These are phyloP conservation scores for Stictocephala bisonia DNA, from an alignment of 2,888 invertebrate genomes.

Conservation along the genomic window DNA sequence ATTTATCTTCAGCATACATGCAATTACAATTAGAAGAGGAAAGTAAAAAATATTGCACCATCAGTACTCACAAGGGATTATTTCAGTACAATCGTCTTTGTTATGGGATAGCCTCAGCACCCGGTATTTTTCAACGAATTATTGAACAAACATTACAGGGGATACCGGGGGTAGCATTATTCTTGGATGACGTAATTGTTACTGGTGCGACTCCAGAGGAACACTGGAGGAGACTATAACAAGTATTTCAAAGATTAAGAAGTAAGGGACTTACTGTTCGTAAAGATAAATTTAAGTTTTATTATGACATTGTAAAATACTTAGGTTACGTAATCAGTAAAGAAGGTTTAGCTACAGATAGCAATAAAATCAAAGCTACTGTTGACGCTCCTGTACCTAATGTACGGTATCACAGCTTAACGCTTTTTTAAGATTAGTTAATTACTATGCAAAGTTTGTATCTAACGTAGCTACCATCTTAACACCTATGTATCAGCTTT, in stretches of 20 bases:
- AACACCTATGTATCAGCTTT: constrained; percentile 18
- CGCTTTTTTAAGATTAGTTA: constrained; percentile 30
- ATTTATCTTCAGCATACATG: constrained; percentile 43
- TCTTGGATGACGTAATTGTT: too few species aligned
- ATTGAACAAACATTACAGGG: too few species aligned
- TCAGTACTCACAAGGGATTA: constrained; percentile 62
- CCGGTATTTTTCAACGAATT: constrained; percentile 51
- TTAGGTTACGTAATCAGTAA: constrained; percentile 2
- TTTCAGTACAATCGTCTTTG: too few species aligned
- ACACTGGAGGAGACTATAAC: constrained; percentile 55
- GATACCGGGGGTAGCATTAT: too few species aligned
- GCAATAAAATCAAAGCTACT: neutral
- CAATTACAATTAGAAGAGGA: constrained; percentile 56
- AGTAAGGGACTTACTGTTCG: neutral
- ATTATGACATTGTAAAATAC: neutral
- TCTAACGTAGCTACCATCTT: constrained; percentile 22
- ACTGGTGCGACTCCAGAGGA: too few species aligned
- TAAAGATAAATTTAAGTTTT: neutral
- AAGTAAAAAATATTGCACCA: constrained; percentile 62
- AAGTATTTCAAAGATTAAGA: neutral
- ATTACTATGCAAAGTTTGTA: constrained; percentile 42
- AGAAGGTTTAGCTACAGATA: neutral
- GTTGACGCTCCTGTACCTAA: neutral
- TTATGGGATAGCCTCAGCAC: too few species aligned
- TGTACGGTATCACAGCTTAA: too few species aligned